Conservation (phyloP, 53 echinoderm and acorn worm genomes). For the Echinometra lucunter region DNA sequence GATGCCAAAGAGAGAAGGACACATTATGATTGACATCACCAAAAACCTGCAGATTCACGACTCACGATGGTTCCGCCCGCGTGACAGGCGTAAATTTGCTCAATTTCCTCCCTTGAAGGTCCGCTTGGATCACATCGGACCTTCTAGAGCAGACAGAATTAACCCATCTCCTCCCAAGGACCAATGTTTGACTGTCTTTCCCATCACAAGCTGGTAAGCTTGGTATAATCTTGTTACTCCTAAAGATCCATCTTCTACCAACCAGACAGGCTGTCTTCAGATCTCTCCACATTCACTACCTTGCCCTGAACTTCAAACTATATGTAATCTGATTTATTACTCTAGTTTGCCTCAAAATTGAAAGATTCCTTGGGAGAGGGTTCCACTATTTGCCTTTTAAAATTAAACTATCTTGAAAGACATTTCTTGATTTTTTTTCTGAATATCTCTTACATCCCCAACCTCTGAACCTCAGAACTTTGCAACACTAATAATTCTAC, state of each 20-base stretch:
- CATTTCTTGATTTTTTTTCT: too few species aligned
- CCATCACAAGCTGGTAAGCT: background rate
- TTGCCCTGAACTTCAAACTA: background rate
- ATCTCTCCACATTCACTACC: too few species aligned
- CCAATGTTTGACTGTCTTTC: background rate
- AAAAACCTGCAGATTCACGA: slow-evolving; percentile 57
- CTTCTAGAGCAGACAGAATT: background rate
- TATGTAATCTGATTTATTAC: background rate
- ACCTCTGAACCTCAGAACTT: too few species aligned
- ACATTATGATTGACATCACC: background rate
- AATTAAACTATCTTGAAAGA: too few species aligned
- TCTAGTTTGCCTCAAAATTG: background rate
- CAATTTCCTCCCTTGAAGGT: slow-evolving; percentile 48
- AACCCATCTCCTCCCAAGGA: background rate
- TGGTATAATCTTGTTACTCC: too few species aligned
- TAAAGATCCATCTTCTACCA: too few species aligned
- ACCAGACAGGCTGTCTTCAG: too few species aligned
- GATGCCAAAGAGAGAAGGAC: slow-evolving; percentile 9
- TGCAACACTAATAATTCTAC: too few species aligned
- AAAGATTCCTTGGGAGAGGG: background rate
- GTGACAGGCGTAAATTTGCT: slow-evolving; percentile 36
- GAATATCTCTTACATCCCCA: too few species aligned
- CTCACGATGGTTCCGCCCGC: slow-evolving; percentile 2
- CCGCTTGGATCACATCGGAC: slow-evolving; percentile 3
- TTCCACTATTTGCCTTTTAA: too few species aligned